Conservation (phyloP, 2,113 vertebrate genomes). For the Paraplagusia blochii region DNA sequence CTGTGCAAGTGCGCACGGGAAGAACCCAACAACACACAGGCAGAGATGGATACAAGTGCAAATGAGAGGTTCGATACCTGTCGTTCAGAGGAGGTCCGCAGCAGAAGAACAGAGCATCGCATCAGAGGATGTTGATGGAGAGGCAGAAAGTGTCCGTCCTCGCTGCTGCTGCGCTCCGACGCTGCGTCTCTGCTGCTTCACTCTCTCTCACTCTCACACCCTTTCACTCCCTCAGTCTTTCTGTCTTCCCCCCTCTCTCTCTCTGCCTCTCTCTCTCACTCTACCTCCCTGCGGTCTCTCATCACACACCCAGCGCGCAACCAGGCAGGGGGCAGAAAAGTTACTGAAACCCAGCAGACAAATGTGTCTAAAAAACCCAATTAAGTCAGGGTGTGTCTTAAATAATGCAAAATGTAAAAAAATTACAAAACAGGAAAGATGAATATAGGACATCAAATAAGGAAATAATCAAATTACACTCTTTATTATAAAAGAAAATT, state of each 20-base stretch:
- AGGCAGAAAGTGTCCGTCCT: slow-evolving; percentile 23
- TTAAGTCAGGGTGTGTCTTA: too few species aligned
- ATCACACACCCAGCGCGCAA: slow-evolving; percentile 8
- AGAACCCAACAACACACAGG: slow-evolving; percentile 9
- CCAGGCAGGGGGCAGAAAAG: slow-evolving; percentile 49
- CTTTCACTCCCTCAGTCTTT: slow-evolving; percentile 6
- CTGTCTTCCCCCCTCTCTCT: slow-evolving; percentile 8
- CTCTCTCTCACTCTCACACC: slow-evolving; percentile 1
- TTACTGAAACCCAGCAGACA: slow-evolving; percentile 23
- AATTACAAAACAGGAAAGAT: too few species aligned
- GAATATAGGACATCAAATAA: too few species aligned
- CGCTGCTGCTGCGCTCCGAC: slow-evolving; percentile 20
- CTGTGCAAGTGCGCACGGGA: slow-evolving; percentile 1
- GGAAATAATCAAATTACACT: too few species aligned
- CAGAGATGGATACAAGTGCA: not conserved
- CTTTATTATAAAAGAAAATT: too few species aligned
- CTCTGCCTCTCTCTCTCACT: not conserved
- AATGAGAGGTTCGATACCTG: slow-evolving; percentile 33
- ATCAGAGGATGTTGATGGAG: slow-evolving; percentile 9
- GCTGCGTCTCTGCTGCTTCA: slow-evolving; percentile 3
- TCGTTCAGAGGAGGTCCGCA: slow-evolving; percentile 1
- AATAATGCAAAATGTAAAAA: too few species aligned
- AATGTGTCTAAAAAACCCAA: not conserved
- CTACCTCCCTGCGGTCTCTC: slow-evolving; percentile 27
- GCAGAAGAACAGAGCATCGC: slow-evolving; percentile 15